Percentiles rank a stretch among this genome's conserved stretches.
Evolutionary conservation across 2,113 vertebrate species (phyloP).

Genomic region (Garra rufa): DNA sequence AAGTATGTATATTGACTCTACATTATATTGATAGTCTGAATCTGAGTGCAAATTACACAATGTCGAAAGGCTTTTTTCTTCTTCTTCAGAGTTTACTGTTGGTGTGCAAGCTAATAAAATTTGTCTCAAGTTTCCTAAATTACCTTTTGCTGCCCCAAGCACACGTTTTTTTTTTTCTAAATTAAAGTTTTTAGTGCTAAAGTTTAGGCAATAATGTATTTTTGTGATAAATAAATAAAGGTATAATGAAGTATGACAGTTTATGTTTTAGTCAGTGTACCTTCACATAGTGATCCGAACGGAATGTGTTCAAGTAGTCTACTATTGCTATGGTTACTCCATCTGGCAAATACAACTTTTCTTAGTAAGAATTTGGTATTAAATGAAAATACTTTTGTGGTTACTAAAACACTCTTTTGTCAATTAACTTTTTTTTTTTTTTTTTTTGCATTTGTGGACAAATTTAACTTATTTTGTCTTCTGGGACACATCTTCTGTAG

Average conservation of each 20-base stretch:
- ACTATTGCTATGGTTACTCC: constrained; percentile 21
- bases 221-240: not conserved
- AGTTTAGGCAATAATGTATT: not conserved
- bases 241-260: not conserved
- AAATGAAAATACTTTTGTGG: not conserved
- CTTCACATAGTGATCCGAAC: not conserved
- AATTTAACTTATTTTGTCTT: no score
- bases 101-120: not conserved
- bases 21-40: not conserved
- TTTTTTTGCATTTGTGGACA: not conserved
- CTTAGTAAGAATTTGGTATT: not conserved
- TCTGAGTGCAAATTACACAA: not conserved
- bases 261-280: not conserved
- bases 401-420: not conserved
- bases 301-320: not conserved
- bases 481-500: no score
- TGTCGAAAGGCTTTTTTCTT: not conserved
- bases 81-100: not conserved
- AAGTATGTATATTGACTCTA: not conserved
- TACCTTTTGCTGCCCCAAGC: not conserved
- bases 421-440: not conserved
- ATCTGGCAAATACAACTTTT: not conserved
- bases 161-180: not conserved
- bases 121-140: no score
- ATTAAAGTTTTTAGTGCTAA: not conserved